Conservation (phyloP, 2,113 vertebrate genomes). For the Halcyon senegalensis region DNA sequence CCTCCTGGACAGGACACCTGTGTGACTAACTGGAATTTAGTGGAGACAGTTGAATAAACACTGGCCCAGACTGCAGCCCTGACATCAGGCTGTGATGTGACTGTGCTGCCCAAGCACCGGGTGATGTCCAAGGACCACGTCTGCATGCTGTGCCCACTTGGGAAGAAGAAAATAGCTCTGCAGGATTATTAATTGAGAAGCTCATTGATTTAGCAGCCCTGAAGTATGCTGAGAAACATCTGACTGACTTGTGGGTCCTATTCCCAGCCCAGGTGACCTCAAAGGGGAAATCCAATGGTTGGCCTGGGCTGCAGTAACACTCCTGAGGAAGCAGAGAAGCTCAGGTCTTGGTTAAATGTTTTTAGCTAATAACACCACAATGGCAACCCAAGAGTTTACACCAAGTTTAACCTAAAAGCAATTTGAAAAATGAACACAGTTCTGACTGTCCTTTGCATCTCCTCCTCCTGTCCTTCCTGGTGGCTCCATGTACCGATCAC, state of each 20-base stretch:
- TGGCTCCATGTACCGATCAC: accelerated
- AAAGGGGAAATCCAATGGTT: neutral
- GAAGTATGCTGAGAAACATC: neutral
- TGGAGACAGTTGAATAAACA: neutral
- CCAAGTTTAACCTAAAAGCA: neutral
- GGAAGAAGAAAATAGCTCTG: neutral
- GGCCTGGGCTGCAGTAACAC: neutral
- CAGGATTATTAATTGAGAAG: neutral
- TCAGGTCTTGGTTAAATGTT: neutral
- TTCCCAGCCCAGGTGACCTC: neutral
- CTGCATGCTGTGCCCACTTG: accelerated
- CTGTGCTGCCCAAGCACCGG: accelerated
- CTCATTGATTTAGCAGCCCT: neutral
- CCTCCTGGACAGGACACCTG: conserved; percentile 24
- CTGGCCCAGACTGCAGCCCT: neutral
- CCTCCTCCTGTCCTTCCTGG: neutral
- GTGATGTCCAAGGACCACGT: neutral
- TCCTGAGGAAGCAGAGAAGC: neutral
- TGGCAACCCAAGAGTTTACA: neutral
- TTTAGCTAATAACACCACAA: neutral
- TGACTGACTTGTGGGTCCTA: neutral
- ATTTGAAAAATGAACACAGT: neutral
- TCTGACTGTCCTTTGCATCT: neutral
- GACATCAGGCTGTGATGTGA: neutral
- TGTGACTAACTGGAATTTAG: conserved; percentile 9